These are phyloP conservation scores for Drosophila ananassae DNA, from an alignment of 1,140 invertebrate species.

Conservation along the genomic window DNA sequence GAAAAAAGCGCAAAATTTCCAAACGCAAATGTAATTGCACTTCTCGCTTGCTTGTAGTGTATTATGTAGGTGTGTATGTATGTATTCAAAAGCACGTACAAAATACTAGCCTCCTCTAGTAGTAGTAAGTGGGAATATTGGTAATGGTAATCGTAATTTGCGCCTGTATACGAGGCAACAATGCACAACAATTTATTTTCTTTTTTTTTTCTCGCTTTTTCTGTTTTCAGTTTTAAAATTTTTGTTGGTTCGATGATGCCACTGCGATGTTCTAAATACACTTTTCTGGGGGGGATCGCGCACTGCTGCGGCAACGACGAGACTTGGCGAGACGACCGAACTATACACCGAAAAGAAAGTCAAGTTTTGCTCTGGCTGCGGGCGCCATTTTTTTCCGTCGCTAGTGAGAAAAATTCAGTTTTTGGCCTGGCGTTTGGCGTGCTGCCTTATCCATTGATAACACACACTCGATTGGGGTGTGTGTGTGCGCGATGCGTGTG, in stretches of 20 bases:
- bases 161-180: slow-evolving; percentile 46
- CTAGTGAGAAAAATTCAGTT: slow-evolving; percentile 64
- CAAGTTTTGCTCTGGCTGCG: slow-evolving; percentile 76
- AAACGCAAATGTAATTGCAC: slow-evolving; percentile 82
- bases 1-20: slow-evolving; percentile 83
- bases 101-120: slow-evolving; percentile 75
- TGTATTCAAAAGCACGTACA: slow-evolving; percentile 79
- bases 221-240: slow-evolving; percentile 5
- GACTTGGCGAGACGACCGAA: slow-evolving; percentile 56
- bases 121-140: slow-evolving; percentile 44
- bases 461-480: slow-evolving; percentile 52
- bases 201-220: slow-evolving; percentile 38
- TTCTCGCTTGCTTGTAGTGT: slow-evolving; percentile 80
- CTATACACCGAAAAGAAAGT: slow-evolving; percentile 76
- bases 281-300: slow-evolving; percentile 6
- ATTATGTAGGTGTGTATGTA: slow-evolving; percentile 75
- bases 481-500: slow-evolving; percentile 37
- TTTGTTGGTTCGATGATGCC: slow-evolving; percentile 8
- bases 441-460: slow-evolving; percentile 68
- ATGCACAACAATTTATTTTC: slow-evolving; percentile 40
- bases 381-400: slow-evolving; percentile 79
- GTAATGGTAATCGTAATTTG: slow-evolving; percentile 49
- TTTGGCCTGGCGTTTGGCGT: slow-evolving; percentile 48
- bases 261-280: slow-evolving; percentile 45
- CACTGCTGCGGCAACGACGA: slow-evolving; percentile 56